These are phyloP conservation scores for Pandemis corylana DNA, from an alignment of 2,888 invertebrate species.

Conservation along the genomic window DNA sequence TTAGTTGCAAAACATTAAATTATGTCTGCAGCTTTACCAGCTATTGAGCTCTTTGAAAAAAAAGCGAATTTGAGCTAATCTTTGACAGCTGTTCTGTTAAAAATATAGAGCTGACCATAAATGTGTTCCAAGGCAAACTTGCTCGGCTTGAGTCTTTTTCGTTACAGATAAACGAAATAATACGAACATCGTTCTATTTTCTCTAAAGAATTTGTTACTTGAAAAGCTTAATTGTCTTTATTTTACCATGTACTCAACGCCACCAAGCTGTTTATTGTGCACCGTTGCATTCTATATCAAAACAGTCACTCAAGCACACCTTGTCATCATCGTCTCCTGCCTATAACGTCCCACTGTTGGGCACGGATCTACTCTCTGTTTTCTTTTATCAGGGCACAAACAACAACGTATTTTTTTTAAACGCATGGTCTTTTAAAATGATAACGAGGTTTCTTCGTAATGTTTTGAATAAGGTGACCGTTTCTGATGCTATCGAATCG, in stretches of 20 bases:
- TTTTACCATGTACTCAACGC: not conserved
- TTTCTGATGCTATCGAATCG: too few relatives aligned
- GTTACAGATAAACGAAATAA: not conserved
- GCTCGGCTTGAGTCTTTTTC: not conserved
- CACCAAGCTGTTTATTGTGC: not conserved
- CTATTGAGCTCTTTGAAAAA: not conserved
- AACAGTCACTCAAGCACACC: not conserved
- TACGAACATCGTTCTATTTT: not conserved
- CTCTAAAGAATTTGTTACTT: not conserved
- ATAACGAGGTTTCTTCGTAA: too few relatives aligned
- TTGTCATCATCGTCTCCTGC: too few relatives aligned
- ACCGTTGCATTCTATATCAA: not conserved
- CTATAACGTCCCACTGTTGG: too few relatives aligned
- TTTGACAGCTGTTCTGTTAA: not conserved
- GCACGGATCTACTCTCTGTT: too few relatives aligned
- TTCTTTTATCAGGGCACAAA: too few relatives aligned
- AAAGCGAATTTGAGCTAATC: not conserved
- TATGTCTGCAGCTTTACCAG: not conserved
- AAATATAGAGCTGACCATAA: not conserved
- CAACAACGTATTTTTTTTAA: too few relatives aligned
- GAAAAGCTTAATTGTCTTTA: not conserved
- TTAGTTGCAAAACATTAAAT: constrained; percentile 5
- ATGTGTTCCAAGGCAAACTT: not conserved
- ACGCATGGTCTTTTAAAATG: too few relatives aligned
- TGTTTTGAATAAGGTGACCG: too few relatives aligned